Conservation (phyloP, 1,140 invertebrate species). For the Carcinoscorpius rotundicauda region DNA sequence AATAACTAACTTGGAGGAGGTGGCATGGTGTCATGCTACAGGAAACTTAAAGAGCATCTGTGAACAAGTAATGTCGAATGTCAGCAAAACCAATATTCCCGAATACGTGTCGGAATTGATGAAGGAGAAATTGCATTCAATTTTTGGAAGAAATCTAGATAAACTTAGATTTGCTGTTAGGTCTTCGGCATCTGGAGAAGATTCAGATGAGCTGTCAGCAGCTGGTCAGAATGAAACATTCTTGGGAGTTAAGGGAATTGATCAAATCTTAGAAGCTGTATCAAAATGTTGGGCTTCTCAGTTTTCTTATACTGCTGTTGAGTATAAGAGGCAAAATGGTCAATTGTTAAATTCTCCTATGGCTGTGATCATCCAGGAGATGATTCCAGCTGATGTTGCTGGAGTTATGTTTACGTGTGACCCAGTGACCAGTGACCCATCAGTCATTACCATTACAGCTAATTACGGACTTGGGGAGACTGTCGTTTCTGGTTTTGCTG, state of each 20-base stretch:
- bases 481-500: too few relatives aligned
- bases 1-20: too few relatives aligned
- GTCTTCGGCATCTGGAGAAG: slow-evolving; percentile 55
- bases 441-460: slow-evolving; percentile 52
- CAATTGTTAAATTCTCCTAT: slow-evolving; percentile 49
- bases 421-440: slow-evolving; percentile 52
- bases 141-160: slow-evolving; percentile 1
- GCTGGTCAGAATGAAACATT: too few relatives aligned
- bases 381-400: slow-evolving; percentile 53
- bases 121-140: not conserved
- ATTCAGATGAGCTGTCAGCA: slow-evolving; percentile 41
- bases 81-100: not conserved
- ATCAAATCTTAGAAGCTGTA: slow-evolving; percentile 43
- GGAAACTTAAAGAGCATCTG: too few relatives aligned
- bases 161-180: slow-evolving; percentile 37
- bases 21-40: too few relatives aligned
- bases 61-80: too few relatives aligned
- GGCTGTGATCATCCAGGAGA: slow-evolving; percentile 64
- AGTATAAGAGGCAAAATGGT: slow-evolving; percentile 54
- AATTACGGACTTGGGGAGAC: slow-evolving; percentile 64
- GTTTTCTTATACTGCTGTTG: slow-evolving; percentile 55
- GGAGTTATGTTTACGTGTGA: slow-evolving; percentile 68
- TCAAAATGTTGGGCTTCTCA: slow-evolving; percentile 65
- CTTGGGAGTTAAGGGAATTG: not conserved
- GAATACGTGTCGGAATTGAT: not conserved